phyloP scores from a whole-genome alignment of 2,797 vertebrate species.

The Neosilurus hyrtlii region DNA sequence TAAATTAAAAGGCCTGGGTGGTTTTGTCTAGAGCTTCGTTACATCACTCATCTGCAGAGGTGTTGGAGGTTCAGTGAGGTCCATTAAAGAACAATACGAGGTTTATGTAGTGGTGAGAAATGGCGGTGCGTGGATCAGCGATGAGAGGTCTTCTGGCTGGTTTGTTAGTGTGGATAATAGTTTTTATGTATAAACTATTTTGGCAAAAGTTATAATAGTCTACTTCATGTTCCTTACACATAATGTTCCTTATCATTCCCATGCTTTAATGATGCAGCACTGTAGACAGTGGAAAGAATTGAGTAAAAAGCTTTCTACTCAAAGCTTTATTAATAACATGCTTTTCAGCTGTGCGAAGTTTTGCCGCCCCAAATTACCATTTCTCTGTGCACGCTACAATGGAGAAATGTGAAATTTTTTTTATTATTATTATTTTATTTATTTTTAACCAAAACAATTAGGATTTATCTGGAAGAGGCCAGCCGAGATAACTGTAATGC shows the following conservation, averaged over 20 bases:
- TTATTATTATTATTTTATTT: too few species aligned
- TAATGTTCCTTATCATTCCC: not conserved
- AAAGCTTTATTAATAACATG: too few species aligned
- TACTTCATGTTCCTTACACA: not conserved
- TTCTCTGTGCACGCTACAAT: too few species aligned
- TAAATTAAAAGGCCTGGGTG: constrained; percentile 39
- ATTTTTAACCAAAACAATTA: too few species aligned
- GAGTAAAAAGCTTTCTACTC: too few species aligned
- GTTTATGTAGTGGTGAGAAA: constrained; percentile 22
- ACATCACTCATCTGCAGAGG: constrained; percentile 43
- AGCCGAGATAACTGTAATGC: too few species aligned
- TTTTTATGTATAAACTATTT: not conserved
- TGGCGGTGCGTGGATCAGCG: not conserved
- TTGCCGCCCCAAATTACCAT: not conserved
- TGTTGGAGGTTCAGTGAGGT: constrained; percentile 16
- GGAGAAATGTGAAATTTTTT: too few species aligned
- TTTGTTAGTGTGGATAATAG: not conserved
- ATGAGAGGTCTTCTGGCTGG: not conserved
- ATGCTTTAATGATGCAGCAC: not conserved
- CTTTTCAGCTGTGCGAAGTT: not conserved
- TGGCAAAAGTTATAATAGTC: not conserved
- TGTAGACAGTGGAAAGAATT: too few species aligned
- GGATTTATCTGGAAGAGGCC: too few species aligned
- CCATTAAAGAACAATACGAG: constrained; percentile 23
- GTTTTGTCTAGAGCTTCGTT: constrained; percentile 42